Evolutionary conservation across 2,797 vertebrate genomes (phyloP), one percentile per base, ranked within the genome.

Genomic region (Labroides dimidiatus): DNA sequence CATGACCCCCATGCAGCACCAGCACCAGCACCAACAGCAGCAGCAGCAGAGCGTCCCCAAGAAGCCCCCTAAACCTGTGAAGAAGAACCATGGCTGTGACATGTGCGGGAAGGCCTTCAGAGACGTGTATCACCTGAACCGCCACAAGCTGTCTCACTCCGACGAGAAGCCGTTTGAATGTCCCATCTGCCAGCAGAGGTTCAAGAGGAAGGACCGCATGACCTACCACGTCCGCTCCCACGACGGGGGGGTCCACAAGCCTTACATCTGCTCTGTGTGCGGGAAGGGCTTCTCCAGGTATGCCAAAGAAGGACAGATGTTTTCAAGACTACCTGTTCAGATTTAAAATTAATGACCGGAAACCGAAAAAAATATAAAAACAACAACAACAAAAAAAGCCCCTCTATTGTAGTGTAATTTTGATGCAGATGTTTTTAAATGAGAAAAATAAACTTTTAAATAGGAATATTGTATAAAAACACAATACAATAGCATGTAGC

Each of bases 201-300:
- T 99, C 91, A 99, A 99, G 90, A 95, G 97, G 64, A 99, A 99
- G 94, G 97, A 99, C 89, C 96, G 97, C 80, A 99, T 99, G 97
- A 98, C 97, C 50, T 99, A 98, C 89, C 97, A 99, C 36, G 97
- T 98, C 82, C 96, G 96, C 90, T 99, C 97, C 58, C 97, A 99
- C 16, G 97, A 99, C 71, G 97, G 97, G 43, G 97, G 96, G 48
- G 97, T 99, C 87, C 97, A 97, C 87, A 99, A 99, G 92, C 97
- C 97, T 24, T 99, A 99, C 90, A 97, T 97, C 90, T 99, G 97
- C 89, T 97, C 96, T 64, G 96, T 98, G 84, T 99, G 97, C 92
- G 97, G 97, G 77, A 99, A 99, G 93, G 97, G 97, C 85, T 99
- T 99, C 92, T 99, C 97, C 79, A 97, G 97, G 97, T 99, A 94